Conservation (phyloP, 1,140 invertebrate genomes). For the Trachymyrmex septentrionalis region DNA sequence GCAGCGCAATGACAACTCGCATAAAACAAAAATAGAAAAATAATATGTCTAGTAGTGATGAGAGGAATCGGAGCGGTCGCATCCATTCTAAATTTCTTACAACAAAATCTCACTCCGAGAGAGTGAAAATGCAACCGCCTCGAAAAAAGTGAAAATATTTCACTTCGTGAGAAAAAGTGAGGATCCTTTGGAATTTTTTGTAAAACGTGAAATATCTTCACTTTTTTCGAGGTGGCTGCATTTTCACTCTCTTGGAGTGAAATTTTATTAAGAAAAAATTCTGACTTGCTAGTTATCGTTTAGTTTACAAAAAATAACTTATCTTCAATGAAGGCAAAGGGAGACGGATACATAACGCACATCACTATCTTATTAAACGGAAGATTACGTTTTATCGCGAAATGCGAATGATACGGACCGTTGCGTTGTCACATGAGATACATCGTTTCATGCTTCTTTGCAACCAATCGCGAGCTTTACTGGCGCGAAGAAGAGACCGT, state of each 20-base stretch:
- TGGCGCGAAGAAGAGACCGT: background rate
- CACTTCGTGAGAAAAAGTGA: no score
- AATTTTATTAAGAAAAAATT: background rate
- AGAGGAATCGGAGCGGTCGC: background rate
- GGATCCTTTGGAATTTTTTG: no score
- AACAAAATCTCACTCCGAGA: no score
- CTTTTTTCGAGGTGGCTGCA: no score
- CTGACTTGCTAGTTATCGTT: conserved; percentile 17
- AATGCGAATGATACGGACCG: conserved; percentile 7
- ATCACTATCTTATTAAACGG: conserved; percentile 36
- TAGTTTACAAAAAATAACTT: conserved; percentile 6
- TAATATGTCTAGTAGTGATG: background rate
- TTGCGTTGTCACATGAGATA: background rate
- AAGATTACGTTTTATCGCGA: conserved; percentile 36
- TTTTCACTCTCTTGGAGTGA: no score
- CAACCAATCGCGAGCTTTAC: background rate
- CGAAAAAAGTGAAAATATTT: no score
- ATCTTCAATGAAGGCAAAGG: background rate
- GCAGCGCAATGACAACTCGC: background rate
- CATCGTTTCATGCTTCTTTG: background rate
- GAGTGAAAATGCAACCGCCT: no score
- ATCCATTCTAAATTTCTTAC: background rate
- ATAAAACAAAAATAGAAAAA: background rate
- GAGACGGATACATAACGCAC: background rate
- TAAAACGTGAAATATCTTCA: no score